A percentile compares a stretch with the other conserved stretches of the same genome.
Evolutionary conservation across 2,888 invertebrate species (phyloP).

Genomic region (Andrena hattorfiana): DNA sequence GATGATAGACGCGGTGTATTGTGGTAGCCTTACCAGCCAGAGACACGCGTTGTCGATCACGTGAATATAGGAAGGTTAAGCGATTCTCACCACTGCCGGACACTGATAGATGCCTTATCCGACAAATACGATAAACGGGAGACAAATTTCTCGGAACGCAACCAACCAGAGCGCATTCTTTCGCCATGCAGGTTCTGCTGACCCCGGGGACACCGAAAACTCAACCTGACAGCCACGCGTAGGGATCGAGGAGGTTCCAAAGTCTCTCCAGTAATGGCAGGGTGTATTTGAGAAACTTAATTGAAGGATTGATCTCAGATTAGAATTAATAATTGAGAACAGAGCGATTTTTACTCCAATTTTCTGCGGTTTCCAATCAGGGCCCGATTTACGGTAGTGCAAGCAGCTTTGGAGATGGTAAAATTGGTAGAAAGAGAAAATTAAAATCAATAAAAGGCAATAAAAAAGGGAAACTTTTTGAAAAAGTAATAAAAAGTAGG

Average conservation of each 20-base stretch:
- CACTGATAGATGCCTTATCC: slow-evolving; percentile 58
- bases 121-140: slow-evolving; percentile 52
- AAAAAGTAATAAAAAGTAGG: no score
- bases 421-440: no score
- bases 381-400: no score
- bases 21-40: slow-evolving; percentile 50
- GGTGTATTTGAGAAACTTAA: not conserved
- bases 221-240: not conserved
- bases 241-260: no score
- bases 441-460: no score
- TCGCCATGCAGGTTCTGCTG: not conserved
- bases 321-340: no score
- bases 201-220: not conserved
- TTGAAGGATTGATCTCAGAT: no score
- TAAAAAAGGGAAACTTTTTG: no score
- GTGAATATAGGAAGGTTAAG: slow-evolving; percentile 60
- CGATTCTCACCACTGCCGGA: slow-evolving; percentile 55
- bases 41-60: slow-evolving; percentile 65
- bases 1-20: slow-evolving; percentile 60
- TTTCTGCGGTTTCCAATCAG: no score
- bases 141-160: slow-evolving; percentile 49
- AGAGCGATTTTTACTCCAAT: no score
- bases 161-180: slow-evolving; percentile 18
- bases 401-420: no score
- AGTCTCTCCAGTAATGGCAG: not conserved